These are phyloP conservation scores for Amniataba percoides DNA, from an alignment of 2,797 vertebrate genomes.

Conservation along the genomic window DNA sequence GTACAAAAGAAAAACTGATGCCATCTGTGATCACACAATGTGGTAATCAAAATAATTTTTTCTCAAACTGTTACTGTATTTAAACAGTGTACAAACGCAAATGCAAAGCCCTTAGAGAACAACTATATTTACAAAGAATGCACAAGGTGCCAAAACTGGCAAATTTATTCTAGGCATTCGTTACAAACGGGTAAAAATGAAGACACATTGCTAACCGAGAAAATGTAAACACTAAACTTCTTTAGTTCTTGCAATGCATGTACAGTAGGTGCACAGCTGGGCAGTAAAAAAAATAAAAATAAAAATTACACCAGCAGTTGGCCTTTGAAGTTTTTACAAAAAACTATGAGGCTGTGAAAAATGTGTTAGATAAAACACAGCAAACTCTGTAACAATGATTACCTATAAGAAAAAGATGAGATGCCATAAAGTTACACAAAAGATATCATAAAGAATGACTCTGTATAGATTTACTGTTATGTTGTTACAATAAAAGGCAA, in stretches of 20 bases:
- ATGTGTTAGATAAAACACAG: not conserved
- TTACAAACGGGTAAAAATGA: not conserved
- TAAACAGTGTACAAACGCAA: constrained; percentile 2
- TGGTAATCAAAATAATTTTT: constrained; percentile 14
- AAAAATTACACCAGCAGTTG: constrained; percentile 3
- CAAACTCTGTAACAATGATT: not conserved
- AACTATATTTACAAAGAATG: not conserved
- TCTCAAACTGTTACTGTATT: constrained; percentile 12
- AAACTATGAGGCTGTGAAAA: not conserved
- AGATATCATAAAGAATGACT: not conserved
- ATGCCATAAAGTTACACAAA: not conserved
- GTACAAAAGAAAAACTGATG: constrained; percentile 26
- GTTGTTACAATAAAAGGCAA: not conserved
- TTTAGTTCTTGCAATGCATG: not conserved
- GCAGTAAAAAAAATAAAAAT: not conserved
- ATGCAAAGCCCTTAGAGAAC: not conserved
- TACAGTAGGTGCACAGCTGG: not conserved
- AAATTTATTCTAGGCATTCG: not conserved
- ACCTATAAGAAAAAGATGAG: not conserved
- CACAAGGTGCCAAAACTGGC: not conserved
- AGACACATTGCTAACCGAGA: not conserved
- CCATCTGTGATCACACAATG: constrained; percentile 32
- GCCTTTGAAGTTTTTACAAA: not conserved
- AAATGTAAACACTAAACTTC: not conserved
- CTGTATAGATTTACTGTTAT: not conserved